These are phyloP conservation scores for Bibio marci DNA, from an alignment of 2,888 invertebrate genomes.

Conservation along the genomic window DNA sequence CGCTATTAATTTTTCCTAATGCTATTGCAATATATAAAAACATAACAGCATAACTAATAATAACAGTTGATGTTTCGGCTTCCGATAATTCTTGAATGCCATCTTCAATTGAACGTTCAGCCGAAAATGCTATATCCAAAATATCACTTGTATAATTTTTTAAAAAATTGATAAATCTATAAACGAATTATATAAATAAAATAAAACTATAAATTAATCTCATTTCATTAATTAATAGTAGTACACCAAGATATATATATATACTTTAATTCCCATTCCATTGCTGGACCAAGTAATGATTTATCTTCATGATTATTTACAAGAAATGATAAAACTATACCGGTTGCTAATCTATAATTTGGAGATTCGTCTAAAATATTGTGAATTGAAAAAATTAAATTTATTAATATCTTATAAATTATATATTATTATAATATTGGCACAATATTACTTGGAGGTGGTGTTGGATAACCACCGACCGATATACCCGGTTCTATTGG, in stretches of 20 bases:
- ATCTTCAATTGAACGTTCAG: conserved; percentile 81
- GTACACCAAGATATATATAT: not conserved
- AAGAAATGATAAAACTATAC: conserved; percentile 60
- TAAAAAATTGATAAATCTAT: conserved; percentile 47
- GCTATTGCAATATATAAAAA: conserved; percentile 78
- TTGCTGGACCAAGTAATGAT: conserved; percentile 37
- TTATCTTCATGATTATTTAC: conserved; percentile 50
- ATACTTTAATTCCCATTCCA: conserved; percentile 57
- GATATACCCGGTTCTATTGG: conserved; percentile 72
- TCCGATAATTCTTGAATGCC: conserved; percentile 74
- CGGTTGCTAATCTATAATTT: conserved; percentile 41
- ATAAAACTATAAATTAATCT: conserved; percentile 2
- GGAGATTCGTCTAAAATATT: conserved; percentile 16
- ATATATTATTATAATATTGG: too few relatives aligned
- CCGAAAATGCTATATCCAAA: conserved; percentile 53
- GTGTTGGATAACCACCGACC: conserved; percentile 58
- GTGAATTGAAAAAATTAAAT: too few relatives aligned
- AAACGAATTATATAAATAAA: conserved; percentile 6
- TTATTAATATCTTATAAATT: too few relatives aligned
- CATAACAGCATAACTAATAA: conserved; percentile 83
- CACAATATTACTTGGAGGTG: conserved; percentile 30
- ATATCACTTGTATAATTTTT: conserved; percentile 33
- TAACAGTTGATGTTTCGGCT: conserved; percentile 68
- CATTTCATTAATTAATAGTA: not conserved
- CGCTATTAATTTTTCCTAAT: conserved; percentile 55